These are phyloP conservation scores for Hanleya hanleyi DNA, from an alignment of 2,888 invertebrate genomes.

Conservation along the genomic window DNA sequence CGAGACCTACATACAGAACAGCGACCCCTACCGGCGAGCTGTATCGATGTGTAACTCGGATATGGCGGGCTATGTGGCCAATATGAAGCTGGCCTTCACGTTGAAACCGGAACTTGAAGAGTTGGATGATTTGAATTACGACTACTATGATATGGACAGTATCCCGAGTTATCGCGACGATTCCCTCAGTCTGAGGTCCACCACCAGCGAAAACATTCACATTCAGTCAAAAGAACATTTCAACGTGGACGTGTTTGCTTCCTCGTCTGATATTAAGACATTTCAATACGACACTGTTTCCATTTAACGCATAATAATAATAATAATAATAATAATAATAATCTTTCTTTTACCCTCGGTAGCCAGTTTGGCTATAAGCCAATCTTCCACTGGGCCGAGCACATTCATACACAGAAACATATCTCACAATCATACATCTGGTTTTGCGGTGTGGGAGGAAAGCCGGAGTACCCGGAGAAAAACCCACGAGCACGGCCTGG, in stretches of 20 bases:
- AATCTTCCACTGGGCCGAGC: too few species aligned
- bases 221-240: too few species aligned
- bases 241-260: neutral
- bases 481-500: too few species aligned
- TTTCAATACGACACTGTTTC: neutral
- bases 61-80: constrained; percentile 40
- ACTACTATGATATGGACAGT: neutral
- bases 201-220: neutral
- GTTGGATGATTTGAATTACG: constrained; percentile 20
- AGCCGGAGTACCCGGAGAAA: too few species aligned
- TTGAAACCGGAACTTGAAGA: constrained; percentile 36
- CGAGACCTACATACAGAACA: constrained; percentile 38
- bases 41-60: constrained; percentile 42
- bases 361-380: too few species aligned
- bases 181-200: neutral
- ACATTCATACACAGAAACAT: too few species aligned
- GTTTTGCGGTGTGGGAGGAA: too few species aligned
- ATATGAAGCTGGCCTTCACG: constrained; percentile 49
- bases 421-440: too few species aligned
- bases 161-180: constrained; percentile 2
- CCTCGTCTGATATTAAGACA: neutral
- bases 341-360: too few species aligned
- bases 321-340: too few species aligned
- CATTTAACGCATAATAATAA: too few species aligned
- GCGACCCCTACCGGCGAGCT: constrained; percentile 42